Base-by-base conservation (phyloP, 2,113 vertebrate genomes). In the Colinus virginianus region DNA sequence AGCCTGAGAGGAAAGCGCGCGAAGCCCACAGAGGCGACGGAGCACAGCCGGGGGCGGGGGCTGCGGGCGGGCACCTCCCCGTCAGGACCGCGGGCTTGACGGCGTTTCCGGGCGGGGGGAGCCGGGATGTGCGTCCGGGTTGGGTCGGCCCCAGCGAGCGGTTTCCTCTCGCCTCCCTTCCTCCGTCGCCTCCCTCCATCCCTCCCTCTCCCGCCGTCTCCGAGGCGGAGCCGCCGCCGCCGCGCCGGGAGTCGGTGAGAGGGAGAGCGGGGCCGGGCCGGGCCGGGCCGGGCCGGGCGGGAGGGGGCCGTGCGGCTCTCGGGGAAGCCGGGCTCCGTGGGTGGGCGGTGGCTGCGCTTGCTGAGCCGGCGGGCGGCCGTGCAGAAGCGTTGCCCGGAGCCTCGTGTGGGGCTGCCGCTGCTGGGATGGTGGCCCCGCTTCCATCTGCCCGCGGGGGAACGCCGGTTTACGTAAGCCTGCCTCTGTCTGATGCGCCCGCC, bases 91-190 rank as follows among this genome's bases (percentile, higher is more conserved):
- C 70, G 38, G 4, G 30, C 86, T 94, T 93, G 90, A 92, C 94
- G 90, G 94, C 49, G 90, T 43, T 97, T 96, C 96, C 96, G 93
- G 96, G 36, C 75, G 49, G 63, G 74, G 32, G 32, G 17, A 74
- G 81, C 59, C n/a, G 82, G 43, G 89, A 92, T 78, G 88, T 77
- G 94, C 87, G 82, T 90, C 91, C 92, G 94, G 94, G 94, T 91
- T 80, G 93, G 92, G 74, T 51, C 81, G 87, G 92, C 86, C 48
- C 30, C 45, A 36, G 46, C 46, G n/a, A 85, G 32, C 13, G 15
- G n/a, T 16, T 72, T 72, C 46, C 59, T 77, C 38, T n/a, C 38
- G 55, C 66, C 17, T 66, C 62, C 49, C 12, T 45, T 78, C 32
- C 49, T 9, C 76, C 23, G 11, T 4, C 21, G 8, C 1, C 32